Evolutionary conservation across 2,888 invertebrate genomes (phyloP), one percentile per base, ranked within the genome.

Genomic region (Gymnoscelis rufifasciata): DNA sequence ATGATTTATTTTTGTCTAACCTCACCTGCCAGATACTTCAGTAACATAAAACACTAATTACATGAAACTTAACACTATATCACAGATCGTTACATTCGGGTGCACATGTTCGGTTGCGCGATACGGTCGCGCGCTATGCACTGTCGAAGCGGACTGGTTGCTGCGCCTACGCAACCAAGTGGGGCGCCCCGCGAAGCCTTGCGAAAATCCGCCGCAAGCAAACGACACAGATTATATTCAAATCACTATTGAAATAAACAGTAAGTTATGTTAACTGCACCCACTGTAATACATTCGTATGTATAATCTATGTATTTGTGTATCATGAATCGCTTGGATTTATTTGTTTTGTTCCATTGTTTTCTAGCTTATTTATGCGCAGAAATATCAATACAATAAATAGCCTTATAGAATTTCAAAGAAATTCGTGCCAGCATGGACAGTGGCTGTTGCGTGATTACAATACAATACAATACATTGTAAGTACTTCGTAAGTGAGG

Each of bases 131-230:
- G 72, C 78, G 67, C 56, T 70, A 59, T 75, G 74, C 75, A 70
- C 66, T 69, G 69, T 66, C 64, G 70, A 69, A 62, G 66, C 72
- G 66, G 72, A 68, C 72, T 68, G 71, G 60, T 64, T 55, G n/a
- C 60, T 62, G 82, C 82, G 81, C 78, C 76, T 66, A 68, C 81
- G 79, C 71, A 63, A 72, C 31, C 31, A 10, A 33, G 78, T 74
- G 80, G 82, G 78, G 78, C 71, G 75, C 81, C 66, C 81, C 66
- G 70, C 66, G 68, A 76, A 87, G 84, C 84, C 86, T 87, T 86
- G 86, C 83, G 81, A 84, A 84, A 83, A 83, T 68, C 41, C 65
- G 68, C 62, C 62, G 64, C 53, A 54, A 52, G 52, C 47, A 63
- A 66, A 61, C 54, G 23, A 41, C 48, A 39, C 42, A 50, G 49